Evolutionary conservation across 64 coral and sea anemone species (phyloP).

Genomic region (Actinia tenebrosa): DNA sequence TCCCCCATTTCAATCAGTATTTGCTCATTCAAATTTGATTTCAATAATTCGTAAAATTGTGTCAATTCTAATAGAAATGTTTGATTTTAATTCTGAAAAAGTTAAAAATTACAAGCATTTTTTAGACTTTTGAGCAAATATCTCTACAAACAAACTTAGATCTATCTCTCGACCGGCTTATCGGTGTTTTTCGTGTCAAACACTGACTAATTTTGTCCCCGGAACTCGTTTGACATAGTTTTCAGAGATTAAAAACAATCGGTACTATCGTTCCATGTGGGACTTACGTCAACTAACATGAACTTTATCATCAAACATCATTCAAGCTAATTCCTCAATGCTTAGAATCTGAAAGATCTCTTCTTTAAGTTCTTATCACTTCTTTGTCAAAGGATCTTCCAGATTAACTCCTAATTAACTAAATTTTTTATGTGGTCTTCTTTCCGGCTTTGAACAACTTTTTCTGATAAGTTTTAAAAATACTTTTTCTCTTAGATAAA

Average conservation of each 20-base stretch:
- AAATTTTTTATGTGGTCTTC: not conserved
- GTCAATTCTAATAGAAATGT: not conserved
- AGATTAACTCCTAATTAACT: not conserved
- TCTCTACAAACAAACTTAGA: not conserved
- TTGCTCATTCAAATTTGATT: not conserved
- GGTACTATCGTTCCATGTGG: not conserved
- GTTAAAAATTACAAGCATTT: not conserved
- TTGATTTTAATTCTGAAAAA: not conserved
- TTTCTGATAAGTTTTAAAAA: not conserved
- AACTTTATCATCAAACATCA: not conserved
- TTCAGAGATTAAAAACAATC: not conserved
- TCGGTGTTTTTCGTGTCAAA: not conserved
- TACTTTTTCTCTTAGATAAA: not conserved
- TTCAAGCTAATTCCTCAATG: not conserved
- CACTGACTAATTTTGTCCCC: not conserved
- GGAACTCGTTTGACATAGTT: not conserved
- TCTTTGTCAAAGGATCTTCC: not conserved
- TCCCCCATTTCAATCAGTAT: too few species aligned
- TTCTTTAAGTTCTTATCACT: conserved; percentile 12
- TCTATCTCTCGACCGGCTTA: not conserved
- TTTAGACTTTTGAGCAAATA: not conserved
- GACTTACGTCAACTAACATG: not conserved
- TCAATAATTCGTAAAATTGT: too few species aligned
- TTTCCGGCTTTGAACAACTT: not conserved
- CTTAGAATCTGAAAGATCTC: not conserved